Evolutionary conservation across 2,797 vertebrate genomes (phyloP), one percentile per base, ranked within the genome.

Genomic region (Meriones psammophilus): DNA sequence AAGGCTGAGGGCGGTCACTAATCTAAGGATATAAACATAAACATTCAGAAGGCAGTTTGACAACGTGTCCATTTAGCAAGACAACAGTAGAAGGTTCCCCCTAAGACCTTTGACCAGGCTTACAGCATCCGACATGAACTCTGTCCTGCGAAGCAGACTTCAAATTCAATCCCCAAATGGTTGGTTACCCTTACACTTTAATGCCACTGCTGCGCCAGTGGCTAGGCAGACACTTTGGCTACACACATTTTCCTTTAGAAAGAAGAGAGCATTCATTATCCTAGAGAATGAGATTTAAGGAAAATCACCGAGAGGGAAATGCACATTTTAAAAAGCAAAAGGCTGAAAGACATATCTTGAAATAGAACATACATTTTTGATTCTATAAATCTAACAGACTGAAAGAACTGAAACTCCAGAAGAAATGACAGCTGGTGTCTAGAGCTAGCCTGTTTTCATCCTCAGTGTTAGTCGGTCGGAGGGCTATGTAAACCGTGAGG

Each of bases 401-500:
- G 64, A 95, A 92, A 95, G 94, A 92, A 97, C 79, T 42, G 46
- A 88, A 94, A 89, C 68, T 91, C 88, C 36, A 90, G 88, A 96
- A 96, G 66, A 93, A 94, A 91, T 92, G 92, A 84, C 84, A 96
- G 69, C 42, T 88, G 42, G 39, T 50, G 2, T 69, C 83, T 89
- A 69, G 50, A 76, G 30, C 62, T 39, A 90, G 28, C 46, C 76
- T 69, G 76, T 88, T 94, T 81, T 74, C 80, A 71, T 64, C 58
- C 74, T 89, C 68, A 89, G 36, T 73, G 94, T 91, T 84, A 85
- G n/a, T 89, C 58, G 80, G 13, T 42, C 46, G 24, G 58, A 95
- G 33, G 3, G 4, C 28, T 92, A 5, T 87, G 46, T 74, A 96
- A 97, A 88, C 50, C 83, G 36, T 69, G 10, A 33, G 26, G 4